Conservation (phyloP, 2,113 vertebrate species). For the Martes martes region DNA sequence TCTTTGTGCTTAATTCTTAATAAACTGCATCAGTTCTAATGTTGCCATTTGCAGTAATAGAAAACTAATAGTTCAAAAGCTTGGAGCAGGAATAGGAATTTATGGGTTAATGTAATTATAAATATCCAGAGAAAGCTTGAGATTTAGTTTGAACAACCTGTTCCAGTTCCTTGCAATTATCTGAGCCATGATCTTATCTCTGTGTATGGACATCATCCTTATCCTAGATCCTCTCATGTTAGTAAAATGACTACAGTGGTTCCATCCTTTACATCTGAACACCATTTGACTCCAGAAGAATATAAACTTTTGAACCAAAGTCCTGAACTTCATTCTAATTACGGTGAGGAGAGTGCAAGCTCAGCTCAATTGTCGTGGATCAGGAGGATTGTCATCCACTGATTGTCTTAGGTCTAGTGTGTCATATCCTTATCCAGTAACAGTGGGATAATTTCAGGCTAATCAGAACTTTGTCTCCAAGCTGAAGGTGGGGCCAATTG, state of each 20-base stretch:
- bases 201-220: not conserved
- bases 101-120: not conserved
- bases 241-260: not conserved
- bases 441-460: not conserved
- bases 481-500: not conserved
- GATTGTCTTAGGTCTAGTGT: not conserved
- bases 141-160: not conserved
- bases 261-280: not conserved
- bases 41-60: not conserved
- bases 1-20: not conserved
- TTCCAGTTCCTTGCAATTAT: not conserved
- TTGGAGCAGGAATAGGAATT: not conserved
- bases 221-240: not conserved
- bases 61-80: not conserved
- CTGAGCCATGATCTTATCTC: not conserved
- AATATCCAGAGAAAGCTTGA: not conserved
- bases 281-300: not conserved
- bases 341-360: rapidly evolving
- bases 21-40: not conserved
- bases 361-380: not conserved
- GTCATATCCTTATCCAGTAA: not conserved
- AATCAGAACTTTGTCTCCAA: not conserved
- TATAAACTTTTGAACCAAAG: not conserved
- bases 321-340: not conserved
- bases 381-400: not conserved